Percentiles rank a stretch among this genome's conserved stretches.
These are phyloP conservation scores for Oncopodura yosiiana DNA, from an alignment of 1,140 invertebrate species.

Conservation along the genomic window DNA sequence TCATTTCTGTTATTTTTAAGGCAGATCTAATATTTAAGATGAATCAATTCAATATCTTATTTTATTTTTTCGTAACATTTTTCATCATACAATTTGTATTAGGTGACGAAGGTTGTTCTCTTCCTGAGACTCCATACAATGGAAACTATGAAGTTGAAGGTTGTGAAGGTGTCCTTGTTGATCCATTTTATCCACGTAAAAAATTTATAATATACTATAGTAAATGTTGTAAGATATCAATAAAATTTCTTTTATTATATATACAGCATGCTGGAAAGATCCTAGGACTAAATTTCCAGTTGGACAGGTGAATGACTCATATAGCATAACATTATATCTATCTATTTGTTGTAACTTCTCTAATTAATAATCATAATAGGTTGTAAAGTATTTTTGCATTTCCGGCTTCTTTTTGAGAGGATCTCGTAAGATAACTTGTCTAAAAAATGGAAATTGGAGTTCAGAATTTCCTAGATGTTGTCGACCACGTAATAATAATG, in stretches of 20 bases:
- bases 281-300: constrained; percentile 13
- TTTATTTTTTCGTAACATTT: too few species aligned
- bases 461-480: constrained; percentile 22
- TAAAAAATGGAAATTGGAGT: constrained; percentile 17
- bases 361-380: constrained; percentile 1
- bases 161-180: constrained; percentile 14
- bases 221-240: too few species aligned
- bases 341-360: neutral
- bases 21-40: too few species aligned
- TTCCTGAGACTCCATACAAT: constrained; percentile 23
- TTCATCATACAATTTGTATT: neutral
- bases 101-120: neutral
- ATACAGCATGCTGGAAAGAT: constrained; percentile 29
- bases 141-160: constrained; percentile 21
- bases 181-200: constrained; percentile 24
- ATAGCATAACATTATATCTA: neutral
- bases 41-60: too few species aligned
- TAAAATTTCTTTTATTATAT: too few species aligned
- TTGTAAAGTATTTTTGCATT: constrained; percentile 18
- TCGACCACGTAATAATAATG: neutral
- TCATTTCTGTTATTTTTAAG: neutral
- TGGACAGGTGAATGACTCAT: constrained; percentile 13
- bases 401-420: constrained; percentile 12
- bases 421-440: neutral
- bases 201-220: too few species aligned